Percentiles rank a stretch among this genome's conserved stretches.
These are phyloP conservation scores for Herpailurus yagouaroundi DNA, from an alignment of 2,113 vertebrate species.

Conservation along the genomic window DNA sequence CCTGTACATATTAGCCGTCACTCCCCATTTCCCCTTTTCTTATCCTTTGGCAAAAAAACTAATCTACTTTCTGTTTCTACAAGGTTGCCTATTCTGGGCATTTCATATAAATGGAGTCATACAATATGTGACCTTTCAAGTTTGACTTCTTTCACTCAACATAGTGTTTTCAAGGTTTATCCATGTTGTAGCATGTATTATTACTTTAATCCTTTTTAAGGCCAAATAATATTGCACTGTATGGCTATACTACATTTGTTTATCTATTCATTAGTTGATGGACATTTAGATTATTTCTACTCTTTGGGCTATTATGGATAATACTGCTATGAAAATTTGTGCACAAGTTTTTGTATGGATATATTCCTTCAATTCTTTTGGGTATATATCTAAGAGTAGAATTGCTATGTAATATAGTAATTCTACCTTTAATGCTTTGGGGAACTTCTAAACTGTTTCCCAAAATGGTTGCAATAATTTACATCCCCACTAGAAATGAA, in stretches of 20 bases:
- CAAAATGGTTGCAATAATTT: background rate
- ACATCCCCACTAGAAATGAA: background rate
- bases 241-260: background rate
- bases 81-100: background rate
- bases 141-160: background rate
- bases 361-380: constrained; percentile 11
- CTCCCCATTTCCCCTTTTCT: background rate
- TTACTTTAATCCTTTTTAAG: background rate
- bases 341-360: background rate
- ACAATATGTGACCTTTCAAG: background rate
- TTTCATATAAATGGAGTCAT: background rate
- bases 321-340: background rate
- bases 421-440: background rate
- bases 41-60: background rate
- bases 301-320: background rate
- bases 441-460: background rate
- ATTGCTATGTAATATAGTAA: background rate
- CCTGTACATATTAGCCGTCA: background rate
- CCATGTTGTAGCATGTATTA: background rate
- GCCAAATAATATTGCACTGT: background rate
- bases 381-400: background rate
- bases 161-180: background rate
- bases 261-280: background rate
- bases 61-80: background rate
- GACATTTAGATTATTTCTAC: background rate